A percentile compares a stretch with the other conserved stretches of the same genome.
Conservation (phyloP, 2,888 invertebrate genomes). For the Bombylius major region DNA sequence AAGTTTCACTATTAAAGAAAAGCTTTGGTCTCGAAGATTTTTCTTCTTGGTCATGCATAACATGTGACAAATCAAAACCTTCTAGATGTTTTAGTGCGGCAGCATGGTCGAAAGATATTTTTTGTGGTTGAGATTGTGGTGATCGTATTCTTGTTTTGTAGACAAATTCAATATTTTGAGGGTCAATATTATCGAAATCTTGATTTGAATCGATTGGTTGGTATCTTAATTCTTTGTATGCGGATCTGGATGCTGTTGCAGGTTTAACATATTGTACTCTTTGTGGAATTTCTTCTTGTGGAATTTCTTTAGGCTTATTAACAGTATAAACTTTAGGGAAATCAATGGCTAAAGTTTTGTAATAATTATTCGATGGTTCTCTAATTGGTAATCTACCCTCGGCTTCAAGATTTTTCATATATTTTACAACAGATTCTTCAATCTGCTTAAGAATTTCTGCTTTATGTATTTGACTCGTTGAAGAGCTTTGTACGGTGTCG, state of each 20-base stretch:
- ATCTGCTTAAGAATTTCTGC: constrained; percentile 35
- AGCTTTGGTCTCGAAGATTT: constrained; percentile 25
- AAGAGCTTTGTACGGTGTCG: constrained; percentile 17
- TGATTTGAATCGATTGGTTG: constrained; percentile 13
- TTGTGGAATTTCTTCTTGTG: constrained; percentile 18
- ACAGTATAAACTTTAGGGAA: neutral
- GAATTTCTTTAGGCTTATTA: neutral
- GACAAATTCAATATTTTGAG: constrained; percentile 33
- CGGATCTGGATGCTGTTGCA: constrained; percentile 24
- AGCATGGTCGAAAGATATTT: constrained; percentile 31
- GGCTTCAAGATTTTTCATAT: constrained; percentile 34
- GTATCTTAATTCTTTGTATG: constrained; percentile 21
- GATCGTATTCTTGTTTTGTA: constrained; percentile 33
- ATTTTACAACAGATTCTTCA: constrained; percentile 35
- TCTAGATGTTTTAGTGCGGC: constrained; percentile 31
- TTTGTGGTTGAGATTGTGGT: constrained; percentile 16
- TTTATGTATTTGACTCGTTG: constrained; percentile 31
- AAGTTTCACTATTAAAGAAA: constrained; percentile 33
- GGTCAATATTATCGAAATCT: constrained; percentile 22
- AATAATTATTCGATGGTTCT: neutral
- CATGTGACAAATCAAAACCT: constrained; percentile 32
- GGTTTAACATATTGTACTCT: constrained; percentile 8
- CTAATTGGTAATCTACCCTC: constrained; percentile 23
- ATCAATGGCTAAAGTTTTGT: neutral
- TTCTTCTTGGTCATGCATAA: constrained; percentile 15